A percentile compares a stretch with the other conserved stretches of the same genome.
phyloP scores from a whole-genome alignment of 2,797 vertebrate species.

The Crenuchus spilurus region DNA sequence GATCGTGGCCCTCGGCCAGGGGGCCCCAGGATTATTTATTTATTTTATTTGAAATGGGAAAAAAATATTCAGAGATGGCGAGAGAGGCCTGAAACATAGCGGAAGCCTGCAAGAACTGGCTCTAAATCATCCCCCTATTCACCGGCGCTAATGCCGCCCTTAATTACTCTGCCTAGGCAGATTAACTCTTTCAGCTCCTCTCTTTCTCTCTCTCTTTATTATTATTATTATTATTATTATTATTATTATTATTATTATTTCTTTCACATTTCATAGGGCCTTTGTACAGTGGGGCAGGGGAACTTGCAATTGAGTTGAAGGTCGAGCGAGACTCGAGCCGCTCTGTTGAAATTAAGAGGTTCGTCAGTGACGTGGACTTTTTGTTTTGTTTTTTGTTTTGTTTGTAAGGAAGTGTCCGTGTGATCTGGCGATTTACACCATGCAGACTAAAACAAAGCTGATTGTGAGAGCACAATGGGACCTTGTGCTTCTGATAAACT shows the following conservation, averaged over 20 bases:
- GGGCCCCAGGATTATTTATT: neutral
- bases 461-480: conserved; percentile 24
- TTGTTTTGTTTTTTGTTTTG: neutral
- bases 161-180: conserved; percentile 79
- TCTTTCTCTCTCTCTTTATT: neutral
- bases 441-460: conserved; percentile 34
- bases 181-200: conserved; percentile 10
- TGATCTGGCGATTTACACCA: conserved; percentile 29
- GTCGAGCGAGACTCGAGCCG: too few species aligned
- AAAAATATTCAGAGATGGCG: neutral
- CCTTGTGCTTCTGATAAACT: neutral
- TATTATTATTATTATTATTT: too few species aligned
- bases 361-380: conserved; percentile 4
- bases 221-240: too few species aligned
- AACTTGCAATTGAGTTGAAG: neutral
- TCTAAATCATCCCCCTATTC: conserved; percentile 78
- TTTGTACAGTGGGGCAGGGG: too few species aligned
- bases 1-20: neutral
- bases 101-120: neutral
- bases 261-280: neutral
- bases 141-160: conserved; percentile 84
- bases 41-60: neutral
- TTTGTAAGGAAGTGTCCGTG: conserved; percentile 19
- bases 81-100: neutral
- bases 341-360: neutral